These are phyloP conservation scores for Synergus japonicus DNA, from an alignment of 2,888 invertebrate genomes.

Conservation along the genomic window DNA sequence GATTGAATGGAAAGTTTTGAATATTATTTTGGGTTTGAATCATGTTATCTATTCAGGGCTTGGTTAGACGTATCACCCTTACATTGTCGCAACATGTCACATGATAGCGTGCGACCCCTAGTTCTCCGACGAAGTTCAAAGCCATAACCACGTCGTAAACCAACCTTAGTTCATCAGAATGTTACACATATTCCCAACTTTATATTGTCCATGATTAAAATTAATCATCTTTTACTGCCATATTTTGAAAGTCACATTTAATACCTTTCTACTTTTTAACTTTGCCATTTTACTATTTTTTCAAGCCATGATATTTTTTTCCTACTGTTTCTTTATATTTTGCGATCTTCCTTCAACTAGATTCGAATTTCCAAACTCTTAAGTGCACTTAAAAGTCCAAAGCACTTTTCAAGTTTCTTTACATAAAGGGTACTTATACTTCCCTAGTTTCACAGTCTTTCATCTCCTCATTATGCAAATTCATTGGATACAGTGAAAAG, in stretches of 20 bases:
- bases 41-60: not conserved
- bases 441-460: not conserved
- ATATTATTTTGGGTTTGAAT: not conserved
- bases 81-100: slow-evolving; percentile 3
- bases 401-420: not conserved
- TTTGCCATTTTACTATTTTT: not conserved
- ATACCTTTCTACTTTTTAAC: not conserved
- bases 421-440: not conserved
- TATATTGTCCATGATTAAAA: not conserved
- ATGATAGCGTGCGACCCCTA: slow-evolving; percentile 4
- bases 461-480: not conserved
- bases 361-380: not conserved
- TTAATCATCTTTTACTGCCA: not conserved
- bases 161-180: slow-evolving; percentile 14
- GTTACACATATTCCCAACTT: not conserved
- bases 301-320: not conserved
- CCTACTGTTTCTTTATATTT: not conserved
- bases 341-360: not conserved
- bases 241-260: too few species aligned
- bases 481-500: not conserved
- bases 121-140: slow-evolving; percentile 8
- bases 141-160: slow-evolving; percentile 17
- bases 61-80: not conserved
- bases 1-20: not conserved
- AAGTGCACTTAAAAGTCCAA: slow-evolving; percentile 7